Percentiles rank a stretch among this genome's conserved stretches.
phyloP scores from a whole-genome alignment of 2,888 invertebrate genomes.

The Dryobotodes eremita region DNA sequence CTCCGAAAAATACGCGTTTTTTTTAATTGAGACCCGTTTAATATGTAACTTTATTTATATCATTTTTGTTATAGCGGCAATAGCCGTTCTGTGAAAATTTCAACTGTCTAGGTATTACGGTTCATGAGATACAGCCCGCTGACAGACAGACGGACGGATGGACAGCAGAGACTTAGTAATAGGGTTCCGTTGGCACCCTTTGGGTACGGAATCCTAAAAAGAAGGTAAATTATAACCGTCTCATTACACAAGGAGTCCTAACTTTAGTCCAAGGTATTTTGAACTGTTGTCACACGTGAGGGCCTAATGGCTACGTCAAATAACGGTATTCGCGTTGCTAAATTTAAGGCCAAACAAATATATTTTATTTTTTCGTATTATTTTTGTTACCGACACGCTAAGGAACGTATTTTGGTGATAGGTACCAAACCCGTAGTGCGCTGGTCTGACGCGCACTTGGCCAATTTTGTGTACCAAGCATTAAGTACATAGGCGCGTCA shows the following conservation, averaged over 20 bases:
- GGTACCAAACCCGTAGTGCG: neutral
- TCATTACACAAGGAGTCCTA: neutral
- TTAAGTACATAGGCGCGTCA: conserved; percentile 44
- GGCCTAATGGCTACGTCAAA: neutral
- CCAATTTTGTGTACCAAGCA: conserved; percentile 30
- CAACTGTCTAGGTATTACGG: too few species aligned
- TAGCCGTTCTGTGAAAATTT: too few species aligned
- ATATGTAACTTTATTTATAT: too few species aligned
- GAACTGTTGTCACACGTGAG: neutral
- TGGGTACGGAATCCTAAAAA: too few species aligned
- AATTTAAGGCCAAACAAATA: neutral
- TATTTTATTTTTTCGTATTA: neutral
- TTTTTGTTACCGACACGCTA: neutral
- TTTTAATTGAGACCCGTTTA: too few species aligned
- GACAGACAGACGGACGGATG: too few species aligned
- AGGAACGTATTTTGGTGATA: neutral
- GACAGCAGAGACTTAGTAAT: too few species aligned
- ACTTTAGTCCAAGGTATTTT: neutral
- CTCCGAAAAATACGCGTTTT: too few species aligned
- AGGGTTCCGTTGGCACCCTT: too few species aligned
- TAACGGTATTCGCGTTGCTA: neutral
- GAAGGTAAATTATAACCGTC: neutral
- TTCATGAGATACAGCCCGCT: too few species aligned
- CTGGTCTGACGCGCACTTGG: neutral
- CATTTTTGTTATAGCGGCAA: too few species aligned